A percentile compares a stretch with the other conserved stretches of the same genome.
Evolutionary conservation across 2,113 vertebrate species (phyloP).

Genomic region (Mobula hypostoma): DNA sequence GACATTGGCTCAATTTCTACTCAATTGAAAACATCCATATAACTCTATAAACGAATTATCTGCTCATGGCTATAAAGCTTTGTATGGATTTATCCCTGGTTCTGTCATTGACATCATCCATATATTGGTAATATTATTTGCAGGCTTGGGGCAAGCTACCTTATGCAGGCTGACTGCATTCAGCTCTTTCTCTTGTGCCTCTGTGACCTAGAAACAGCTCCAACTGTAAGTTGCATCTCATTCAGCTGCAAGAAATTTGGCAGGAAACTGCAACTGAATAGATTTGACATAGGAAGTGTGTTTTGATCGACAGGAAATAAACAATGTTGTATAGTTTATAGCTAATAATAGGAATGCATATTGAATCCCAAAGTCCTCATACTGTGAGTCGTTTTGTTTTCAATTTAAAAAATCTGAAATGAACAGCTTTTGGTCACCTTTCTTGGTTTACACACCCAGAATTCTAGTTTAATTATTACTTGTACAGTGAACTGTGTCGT

Average conservation of each 20-base stretch:
- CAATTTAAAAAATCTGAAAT: background rate
- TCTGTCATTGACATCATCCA: background rate
- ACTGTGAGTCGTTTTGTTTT: background rate
- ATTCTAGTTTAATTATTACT: no score
- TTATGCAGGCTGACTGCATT: no score
- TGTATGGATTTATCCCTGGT: background rate
- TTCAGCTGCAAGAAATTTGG: background rate
- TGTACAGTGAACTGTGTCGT: no score
- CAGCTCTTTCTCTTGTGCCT: background rate
- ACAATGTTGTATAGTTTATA: background rate
- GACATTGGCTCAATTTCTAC: background rate
- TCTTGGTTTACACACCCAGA: no score
- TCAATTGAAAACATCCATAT: background rate
- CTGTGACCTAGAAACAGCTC: background rate
- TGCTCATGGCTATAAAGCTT: background rate
- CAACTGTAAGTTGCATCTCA: background rate
- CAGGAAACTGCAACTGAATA: background rate
- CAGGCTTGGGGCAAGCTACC: background rate
- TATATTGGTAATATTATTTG: background rate
- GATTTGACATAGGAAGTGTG: conserved; percentile 5
- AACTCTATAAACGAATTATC: background rate
- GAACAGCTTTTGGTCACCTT: background rate
- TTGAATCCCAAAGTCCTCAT: background rate
- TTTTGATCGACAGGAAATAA: conserved; percentile 10
- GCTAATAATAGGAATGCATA: background rate